Evolutionary conservation across 2,888 invertebrate genomes (phyloP).

Genomic region (Pelosia muscerda): DNA sequence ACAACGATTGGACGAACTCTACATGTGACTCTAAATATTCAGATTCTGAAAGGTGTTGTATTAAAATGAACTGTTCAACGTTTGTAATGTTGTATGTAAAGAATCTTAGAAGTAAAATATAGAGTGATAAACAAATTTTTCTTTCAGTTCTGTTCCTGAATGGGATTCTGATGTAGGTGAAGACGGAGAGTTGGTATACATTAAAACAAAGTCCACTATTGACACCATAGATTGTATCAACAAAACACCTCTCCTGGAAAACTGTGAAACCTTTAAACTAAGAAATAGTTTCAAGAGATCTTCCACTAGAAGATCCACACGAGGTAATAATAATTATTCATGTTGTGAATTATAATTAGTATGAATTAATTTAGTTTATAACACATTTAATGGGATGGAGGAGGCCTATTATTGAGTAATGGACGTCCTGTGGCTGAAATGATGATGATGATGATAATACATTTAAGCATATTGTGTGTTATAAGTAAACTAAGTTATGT

Average conservation of each 20-base stretch:
- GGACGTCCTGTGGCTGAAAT: too few species aligned
- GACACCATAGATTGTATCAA: conserved; percentile 48
- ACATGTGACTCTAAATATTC: conserved; percentile 85
- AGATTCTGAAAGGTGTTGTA: conserved; percentile 86
- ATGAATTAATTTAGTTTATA: too few species aligned
- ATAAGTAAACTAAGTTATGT: too few species aligned
- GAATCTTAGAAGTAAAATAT: neutral
- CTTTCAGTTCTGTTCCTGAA: conserved; percentile 88
- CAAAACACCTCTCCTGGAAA: conserved; percentile 74
- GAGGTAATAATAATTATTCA: conserved; percentile 61
- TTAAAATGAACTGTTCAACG: neutral
- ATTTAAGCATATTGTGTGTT: too few species aligned
- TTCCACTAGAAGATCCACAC: conserved; percentile 77
- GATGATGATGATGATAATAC: too few species aligned
- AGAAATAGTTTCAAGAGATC: conserved; percentile 81
- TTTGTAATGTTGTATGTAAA: neutral
- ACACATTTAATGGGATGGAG: too few species aligned
- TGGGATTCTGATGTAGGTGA: conserved; percentile 89
- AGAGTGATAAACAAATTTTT: neutral
- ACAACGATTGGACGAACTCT: conserved; percentile 82
- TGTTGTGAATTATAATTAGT: too few species aligned
- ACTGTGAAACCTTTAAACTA: conserved; percentile 77
- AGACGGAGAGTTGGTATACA: conserved; percentile 89
- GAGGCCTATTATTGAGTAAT: too few species aligned
- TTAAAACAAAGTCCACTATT: conserved; percentile 81